Conservation (phyloP, 2,113 vertebrate genomes). For the Sitta europaea region DNA sequence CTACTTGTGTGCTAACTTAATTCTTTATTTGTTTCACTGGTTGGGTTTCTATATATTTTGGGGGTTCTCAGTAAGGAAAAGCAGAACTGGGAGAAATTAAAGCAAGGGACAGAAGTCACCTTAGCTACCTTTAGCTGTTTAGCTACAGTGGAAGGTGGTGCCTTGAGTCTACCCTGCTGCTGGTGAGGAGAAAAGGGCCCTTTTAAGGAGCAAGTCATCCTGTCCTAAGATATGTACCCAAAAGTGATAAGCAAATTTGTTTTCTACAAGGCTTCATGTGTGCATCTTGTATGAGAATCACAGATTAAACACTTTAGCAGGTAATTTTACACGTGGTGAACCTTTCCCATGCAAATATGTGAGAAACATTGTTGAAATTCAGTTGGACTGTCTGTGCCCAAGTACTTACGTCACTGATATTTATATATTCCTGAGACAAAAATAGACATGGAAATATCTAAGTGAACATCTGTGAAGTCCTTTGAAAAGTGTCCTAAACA, state of each 20-base stretch:
- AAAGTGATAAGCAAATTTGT: not conserved
- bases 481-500: not conserved
- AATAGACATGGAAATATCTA: not conserved
- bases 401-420: not conserved
- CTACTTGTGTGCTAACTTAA: not conserved
- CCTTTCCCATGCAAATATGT: not conserved
- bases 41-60: not conserved
- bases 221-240: not conserved
- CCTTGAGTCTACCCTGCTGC: not conserved
- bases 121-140: not conserved
- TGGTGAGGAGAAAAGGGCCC: not conserved
- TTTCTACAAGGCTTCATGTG: not conserved
- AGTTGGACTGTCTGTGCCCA: not conserved
- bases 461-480: not conserved
- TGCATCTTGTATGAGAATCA: not conserved
- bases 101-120: not conserved
- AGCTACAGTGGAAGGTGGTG: not conserved
- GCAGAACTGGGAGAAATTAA: not conserved
- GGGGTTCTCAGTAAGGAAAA: not conserved
- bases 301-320: not conserved
- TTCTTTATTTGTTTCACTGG: not conserved
- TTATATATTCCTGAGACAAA: not conserved
- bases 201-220: not conserved
- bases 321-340: not conserved
- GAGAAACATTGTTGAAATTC: not conserved